Conservation (phyloP, 2,888 invertebrate species). For the Polymixis flavicincta region DNA sequence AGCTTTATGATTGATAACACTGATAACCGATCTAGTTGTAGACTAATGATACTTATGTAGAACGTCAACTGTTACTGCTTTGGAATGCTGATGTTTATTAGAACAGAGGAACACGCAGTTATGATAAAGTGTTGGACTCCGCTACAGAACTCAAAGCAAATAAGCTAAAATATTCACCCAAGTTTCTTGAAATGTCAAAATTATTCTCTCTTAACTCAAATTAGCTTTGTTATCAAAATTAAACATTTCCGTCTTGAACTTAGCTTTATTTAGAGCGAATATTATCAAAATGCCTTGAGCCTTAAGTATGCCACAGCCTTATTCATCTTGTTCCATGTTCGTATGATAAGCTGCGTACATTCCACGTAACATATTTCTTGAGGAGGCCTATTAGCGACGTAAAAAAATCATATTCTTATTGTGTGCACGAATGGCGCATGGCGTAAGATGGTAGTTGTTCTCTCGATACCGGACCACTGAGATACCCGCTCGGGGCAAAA, state of each 20-base stretch:
- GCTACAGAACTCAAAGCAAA: constrained; percentile 19
- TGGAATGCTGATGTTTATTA: constrained; percentile 12
- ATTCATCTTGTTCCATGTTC: constrained; percentile 12
- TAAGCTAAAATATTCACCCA: constrained; percentile 23
- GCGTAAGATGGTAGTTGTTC: constrained; percentile 71
- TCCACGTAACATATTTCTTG: constrained; percentile 32
- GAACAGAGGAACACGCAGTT: constrained; percentile 4
- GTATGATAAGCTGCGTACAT: constrained; percentile 28
- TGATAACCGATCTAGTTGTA: constrained; percentile 6
- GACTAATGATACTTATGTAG: not conserved
- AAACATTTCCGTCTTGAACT: constrained; percentile 31
- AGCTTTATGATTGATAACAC: constrained; percentile 1
- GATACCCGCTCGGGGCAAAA: constrained; percentile 77
- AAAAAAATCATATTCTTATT: constrained; percentile 55
- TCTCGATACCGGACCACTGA: constrained; percentile 68
- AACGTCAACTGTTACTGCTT: constrained; percentile 4
- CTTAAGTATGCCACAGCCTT: constrained; percentile 10
- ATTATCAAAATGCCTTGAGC: constrained; percentile 33
- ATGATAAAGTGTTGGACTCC: constrained; percentile 1
- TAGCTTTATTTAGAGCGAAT: constrained; percentile 14
- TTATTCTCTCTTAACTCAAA: constrained; percentile 26
- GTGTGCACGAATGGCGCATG: constrained; percentile 60
- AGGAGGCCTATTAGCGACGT: constrained; percentile 42
- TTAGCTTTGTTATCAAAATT: constrained; percentile 33
- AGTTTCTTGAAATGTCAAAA: constrained; percentile 43